Percentiles rank a stretch among this genome's conserved stretches.
Conservation (phyloP, 2,797 vertebrate species). For the Sus cebifrons region DNA sequence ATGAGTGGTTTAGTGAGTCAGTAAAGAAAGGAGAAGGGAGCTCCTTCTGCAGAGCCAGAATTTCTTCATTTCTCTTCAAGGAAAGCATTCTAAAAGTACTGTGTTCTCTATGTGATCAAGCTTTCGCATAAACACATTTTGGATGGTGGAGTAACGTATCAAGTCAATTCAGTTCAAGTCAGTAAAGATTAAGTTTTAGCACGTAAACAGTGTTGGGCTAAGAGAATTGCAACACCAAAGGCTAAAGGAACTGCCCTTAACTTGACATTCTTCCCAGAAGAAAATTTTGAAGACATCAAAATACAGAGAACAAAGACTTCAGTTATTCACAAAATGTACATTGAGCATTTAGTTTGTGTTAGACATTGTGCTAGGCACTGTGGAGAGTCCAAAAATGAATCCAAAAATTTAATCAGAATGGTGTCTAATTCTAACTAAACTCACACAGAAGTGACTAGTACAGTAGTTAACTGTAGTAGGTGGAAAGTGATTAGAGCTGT, state of each 20-base stretch:
- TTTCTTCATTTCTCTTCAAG: slow-evolving; percentile 53
- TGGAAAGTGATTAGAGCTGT: background rate
- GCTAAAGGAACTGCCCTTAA: background rate
- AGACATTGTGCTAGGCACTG: background rate
- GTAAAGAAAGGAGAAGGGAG: background rate
- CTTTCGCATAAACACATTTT: slow-evolving; percentile 49
- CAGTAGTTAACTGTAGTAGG: background rate
- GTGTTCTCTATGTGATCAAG: slow-evolving; percentile 29
- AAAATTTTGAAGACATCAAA: slow-evolving; percentile 5
- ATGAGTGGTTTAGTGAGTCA: slow-evolving; percentile 48
- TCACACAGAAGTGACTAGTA: background rate
- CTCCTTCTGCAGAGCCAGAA: background rate
- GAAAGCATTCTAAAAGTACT: slow-evolving; percentile 40
- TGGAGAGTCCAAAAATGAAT: slow-evolving; percentile 30
- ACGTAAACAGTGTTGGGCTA: slow-evolving; percentile 28
- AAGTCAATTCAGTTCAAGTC: slow-evolving; percentile 35
- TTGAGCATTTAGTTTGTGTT: background rate
- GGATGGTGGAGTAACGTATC: background rate
- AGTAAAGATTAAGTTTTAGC: slow-evolving; percentile 29
- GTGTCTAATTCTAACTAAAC: slow-evolving; percentile 60
- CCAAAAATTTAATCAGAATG: slow-evolving; percentile 33
- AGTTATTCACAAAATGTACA: background rate
- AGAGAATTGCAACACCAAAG: background rate
- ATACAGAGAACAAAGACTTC: slow-evolving; percentile 41
- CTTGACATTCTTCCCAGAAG: slow-evolving; percentile 49